Conservation (phyloP, 2,113 vertebrate species). For the Pampusana beccarii region DNA sequence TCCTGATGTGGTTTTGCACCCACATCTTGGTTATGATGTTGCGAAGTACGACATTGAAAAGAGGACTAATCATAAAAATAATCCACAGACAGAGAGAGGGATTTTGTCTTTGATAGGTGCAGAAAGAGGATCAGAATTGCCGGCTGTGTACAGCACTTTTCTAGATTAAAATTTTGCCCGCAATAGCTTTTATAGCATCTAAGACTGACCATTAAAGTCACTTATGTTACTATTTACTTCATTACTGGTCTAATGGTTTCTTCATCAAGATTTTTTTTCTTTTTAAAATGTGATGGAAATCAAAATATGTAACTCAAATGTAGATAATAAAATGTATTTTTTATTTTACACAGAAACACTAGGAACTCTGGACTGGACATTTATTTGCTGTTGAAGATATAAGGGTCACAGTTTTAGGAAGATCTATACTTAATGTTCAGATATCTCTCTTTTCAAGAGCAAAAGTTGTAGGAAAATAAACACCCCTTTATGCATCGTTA, state of each 20-base stretch:
- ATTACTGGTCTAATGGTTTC: neutral
- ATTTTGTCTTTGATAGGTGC: neutral
- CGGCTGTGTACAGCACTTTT: neutral
- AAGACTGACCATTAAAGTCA: neutral
- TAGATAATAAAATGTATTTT: neutral
- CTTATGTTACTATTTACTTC: neutral
- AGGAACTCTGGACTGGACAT: neutral
- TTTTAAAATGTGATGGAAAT: neutral
- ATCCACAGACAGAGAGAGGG: neutral
- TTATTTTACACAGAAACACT: neutral
- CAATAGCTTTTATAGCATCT: neutral
- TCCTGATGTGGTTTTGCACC: neutral
- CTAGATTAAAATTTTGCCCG: slow-evolving; percentile 1
- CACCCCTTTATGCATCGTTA: neutral
- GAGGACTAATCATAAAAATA: neutral
- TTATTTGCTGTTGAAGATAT: neutral
- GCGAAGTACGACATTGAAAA: neutral
- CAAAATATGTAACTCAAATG: neutral
- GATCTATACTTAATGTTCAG: neutral
- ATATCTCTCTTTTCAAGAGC: neutral
- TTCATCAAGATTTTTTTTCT: neutral
- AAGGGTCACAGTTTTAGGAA: neutral
- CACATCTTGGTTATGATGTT: neutral
- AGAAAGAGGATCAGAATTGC: neutral
- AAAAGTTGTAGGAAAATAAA: neutral